Base-by-base conservation (phyloP, 2,888 invertebrate species). In the Drosophila acutilabella region DNA sequence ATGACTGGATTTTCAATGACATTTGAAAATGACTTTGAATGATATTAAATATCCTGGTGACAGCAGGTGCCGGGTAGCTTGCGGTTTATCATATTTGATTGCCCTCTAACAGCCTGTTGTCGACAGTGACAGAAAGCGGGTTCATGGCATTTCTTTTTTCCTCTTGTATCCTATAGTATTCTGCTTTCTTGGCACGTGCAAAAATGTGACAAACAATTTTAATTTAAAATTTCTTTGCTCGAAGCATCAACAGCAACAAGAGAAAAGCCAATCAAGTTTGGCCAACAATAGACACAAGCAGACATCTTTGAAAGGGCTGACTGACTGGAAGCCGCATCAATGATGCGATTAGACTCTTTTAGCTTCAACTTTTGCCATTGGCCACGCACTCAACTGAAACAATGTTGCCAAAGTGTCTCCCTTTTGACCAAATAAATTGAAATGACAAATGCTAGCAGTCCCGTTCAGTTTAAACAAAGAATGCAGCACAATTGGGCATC, bases 401-500 rank as follows among this genome's bases (percentile, higher is more conserved):
- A 80, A 76, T 68, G 48, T 80, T 71, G 64, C 44, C 11, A 50
- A 51, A 64, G 44, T 48, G 51, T 50, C 10, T 20, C 8, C 20
- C 20, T 33, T 8, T 41, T 20, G 20, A n/a, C 57, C 30, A 52
- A 8, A 8, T 40, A 56, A 53, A 48, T 30, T 23, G 26, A 53
- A 75, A 71, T 78, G 80, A 84, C 78, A 81, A 84, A 74, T 85
- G 78, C 66, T 40, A 6, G 14, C 26, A 5, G 20, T 4, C 23
- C n/a, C 18, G 36, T 16, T 60, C 23, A 2, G 36, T 14, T 40
- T 51, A 70, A 75, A 66, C 68, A 83, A 80, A 83, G 86, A 83
- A 83, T 82, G 84, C 74, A 83, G 71, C 74, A 73, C 88, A 76
- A 88, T 85, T 88, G 85, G 71, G 88, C 85, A 85, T 85, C 84